Evolutionary conservation across 2,113 vertebrate species (phyloP).

Genomic region (Bucco capensis): DNA sequence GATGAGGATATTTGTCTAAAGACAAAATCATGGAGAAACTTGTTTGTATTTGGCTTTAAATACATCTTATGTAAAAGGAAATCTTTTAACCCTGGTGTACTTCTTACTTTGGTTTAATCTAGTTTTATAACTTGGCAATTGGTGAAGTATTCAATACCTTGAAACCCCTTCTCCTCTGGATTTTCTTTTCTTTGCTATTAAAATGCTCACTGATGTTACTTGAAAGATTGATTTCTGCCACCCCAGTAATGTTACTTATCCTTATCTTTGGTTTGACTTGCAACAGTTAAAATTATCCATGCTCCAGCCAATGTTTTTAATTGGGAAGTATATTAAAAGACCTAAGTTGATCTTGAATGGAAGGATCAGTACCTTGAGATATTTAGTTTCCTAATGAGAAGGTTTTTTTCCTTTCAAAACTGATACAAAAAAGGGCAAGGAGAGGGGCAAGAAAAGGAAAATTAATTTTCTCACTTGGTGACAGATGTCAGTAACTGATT

Average conservation of each 20-base stretch:
- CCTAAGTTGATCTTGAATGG: background rate
- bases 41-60: slow-evolving; percentile 6
- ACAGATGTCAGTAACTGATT: background rate
- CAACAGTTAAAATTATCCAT: background rate
- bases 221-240: background rate
- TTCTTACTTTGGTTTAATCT: background rate
- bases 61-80: background rate
- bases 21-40: background rate
- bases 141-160: background rate
- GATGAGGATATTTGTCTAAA: background rate
- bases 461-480: background rate
- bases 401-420: background rate
- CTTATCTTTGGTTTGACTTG: background rate
- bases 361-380: background rate
- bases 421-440: background rate
- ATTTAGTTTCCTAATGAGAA: background rate
- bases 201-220: background rate
- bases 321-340: background rate
- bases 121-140: background rate
- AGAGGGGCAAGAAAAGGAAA: background rate
- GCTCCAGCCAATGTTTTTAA: background rate
- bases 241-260: background rate
- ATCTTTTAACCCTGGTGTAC: background rate
- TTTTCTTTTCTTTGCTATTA: background rate
- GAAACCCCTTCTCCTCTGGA: background rate